phyloP scores from a whole-genome alignment of 2,797 vertebrate species.

The Premnoplex brunnescens region DNA sequence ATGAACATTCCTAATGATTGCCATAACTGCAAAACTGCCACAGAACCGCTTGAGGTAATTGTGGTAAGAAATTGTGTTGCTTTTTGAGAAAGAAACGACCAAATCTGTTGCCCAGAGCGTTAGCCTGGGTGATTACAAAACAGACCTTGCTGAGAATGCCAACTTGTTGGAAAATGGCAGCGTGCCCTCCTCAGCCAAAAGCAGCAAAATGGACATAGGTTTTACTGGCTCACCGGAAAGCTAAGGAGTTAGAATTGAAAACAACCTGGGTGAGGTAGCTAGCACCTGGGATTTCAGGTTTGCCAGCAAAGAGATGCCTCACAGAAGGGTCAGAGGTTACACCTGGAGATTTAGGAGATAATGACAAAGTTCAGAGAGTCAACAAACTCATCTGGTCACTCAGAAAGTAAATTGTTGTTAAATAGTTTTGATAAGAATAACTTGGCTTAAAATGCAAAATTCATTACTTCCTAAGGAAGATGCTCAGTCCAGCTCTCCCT shows the following conservation, averaged over 20 bases:
- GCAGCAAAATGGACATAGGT: background rate
- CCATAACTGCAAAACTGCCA: background rate
- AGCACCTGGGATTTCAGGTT: slow-evolving; percentile 42
- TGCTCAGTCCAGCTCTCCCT: background rate
- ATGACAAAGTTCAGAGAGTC: background rate
- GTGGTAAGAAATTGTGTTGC: background rate
- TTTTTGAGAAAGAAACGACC: slow-evolving; percentile 42
- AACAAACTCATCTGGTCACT: background rate
- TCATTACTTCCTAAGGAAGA: background rate
- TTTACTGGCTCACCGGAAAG: background rate
- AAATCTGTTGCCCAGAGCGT: slow-evolving; percentile 21
- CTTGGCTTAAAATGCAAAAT: background rate
- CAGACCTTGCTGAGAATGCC: slow-evolving; percentile 22
- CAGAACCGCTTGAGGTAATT: background rate
- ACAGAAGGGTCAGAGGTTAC: slow-evolving; percentile 24
- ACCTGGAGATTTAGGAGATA: slow-evolving; percentile 18
- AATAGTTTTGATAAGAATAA: background rate
- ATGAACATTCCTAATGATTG: slow-evolving; percentile 27
- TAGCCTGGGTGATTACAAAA: slow-evolving; percentile 27
- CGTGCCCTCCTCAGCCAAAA: background rate
- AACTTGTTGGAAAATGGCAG: slow-evolving; percentile 27
- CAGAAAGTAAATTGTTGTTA: background rate
- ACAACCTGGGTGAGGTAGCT: background rate
- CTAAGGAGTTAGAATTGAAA: background rate
- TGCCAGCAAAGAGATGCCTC: background rate